Evolutionary conservation across 23 tunicate species (phyloP).

Genomic region (Corella eumyota): DNA sequence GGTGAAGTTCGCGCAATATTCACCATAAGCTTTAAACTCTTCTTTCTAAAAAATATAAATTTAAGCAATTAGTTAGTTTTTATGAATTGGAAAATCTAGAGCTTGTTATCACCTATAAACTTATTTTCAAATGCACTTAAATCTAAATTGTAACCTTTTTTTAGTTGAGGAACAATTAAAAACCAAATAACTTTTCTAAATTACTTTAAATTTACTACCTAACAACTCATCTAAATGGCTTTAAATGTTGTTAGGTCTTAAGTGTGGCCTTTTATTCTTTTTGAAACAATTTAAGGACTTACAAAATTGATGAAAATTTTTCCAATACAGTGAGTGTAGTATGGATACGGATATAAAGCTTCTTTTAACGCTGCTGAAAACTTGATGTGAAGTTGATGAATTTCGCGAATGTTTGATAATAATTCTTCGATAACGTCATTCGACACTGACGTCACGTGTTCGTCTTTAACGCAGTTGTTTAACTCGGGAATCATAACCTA

Average conservation of each 20-base stretch:
- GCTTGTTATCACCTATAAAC: no score
- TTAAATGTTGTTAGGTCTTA: no score
- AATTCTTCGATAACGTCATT: slow-evolving; percentile 24
- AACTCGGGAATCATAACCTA: slow-evolving; percentile 61
- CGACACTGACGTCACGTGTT: slow-evolving; percentile 18
- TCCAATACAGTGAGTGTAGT: slow-evolving; percentile 67
- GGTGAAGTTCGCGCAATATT: slow-evolving; percentile 61
- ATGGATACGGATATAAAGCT: slow-evolving; percentile 50
- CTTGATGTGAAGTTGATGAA: slow-evolving; percentile 36
- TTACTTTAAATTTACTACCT: no score
- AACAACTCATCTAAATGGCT: no score
- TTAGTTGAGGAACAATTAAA: no score
- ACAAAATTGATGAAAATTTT: slow-evolving; percentile 61
- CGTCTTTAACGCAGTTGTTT: slow-evolving; percentile 29
- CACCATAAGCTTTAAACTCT: slow-evolving; percentile 44
- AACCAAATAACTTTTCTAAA: no score
- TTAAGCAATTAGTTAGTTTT: no score
- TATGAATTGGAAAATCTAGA: no score
- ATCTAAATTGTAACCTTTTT: no score
- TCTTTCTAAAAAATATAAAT: slow-evolving; percentile 45
- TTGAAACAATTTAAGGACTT: no score
- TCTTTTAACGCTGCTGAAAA: slow-evolving; percentile 32
- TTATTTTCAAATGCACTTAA: no score
- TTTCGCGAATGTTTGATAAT: slow-evolving; percentile 59
- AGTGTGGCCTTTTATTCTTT: no score